Percentiles rank a stretch among this genome's conserved stretches.
Evolutionary conservation across 2,888 invertebrate genomes (phyloP).

Genomic region (Drosophila mayaguana): DNA sequence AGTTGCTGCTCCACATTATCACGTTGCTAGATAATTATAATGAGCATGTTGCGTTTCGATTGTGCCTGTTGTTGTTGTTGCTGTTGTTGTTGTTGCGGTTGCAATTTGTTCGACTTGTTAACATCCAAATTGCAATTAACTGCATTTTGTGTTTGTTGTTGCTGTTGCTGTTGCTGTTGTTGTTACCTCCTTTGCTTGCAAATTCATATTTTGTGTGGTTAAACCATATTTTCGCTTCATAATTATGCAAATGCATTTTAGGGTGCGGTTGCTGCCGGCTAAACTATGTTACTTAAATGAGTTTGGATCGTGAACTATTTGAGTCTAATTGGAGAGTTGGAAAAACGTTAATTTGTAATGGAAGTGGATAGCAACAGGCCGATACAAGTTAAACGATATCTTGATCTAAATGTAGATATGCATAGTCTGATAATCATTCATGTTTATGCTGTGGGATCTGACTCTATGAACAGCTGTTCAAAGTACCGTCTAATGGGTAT

Average conservation of each 20-base stretch:
- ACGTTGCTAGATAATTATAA: slow-evolving; percentile 51
- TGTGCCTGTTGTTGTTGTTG: not conserved
- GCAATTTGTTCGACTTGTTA: slow-evolving; percentile 75
- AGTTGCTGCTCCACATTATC: slow-evolving; percentile 35
- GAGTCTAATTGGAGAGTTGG: slow-evolving; percentile 2
- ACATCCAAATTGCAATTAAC: slow-evolving; percentile 82
- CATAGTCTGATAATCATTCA: not conserved
- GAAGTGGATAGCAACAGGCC: not conserved
- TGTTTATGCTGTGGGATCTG: not conserved
- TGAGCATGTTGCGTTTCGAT: slow-evolving; percentile 29
- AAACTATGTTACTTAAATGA: not conserved
- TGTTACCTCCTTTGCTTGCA: slow-evolving; percentile 2
- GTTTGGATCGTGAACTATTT: slow-evolving; percentile 6
- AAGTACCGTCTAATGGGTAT: no score
- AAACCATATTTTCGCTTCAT: slow-evolving; percentile 10
- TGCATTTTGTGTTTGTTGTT: slow-evolving; percentile 43
- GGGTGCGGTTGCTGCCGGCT: slow-evolving; percentile 10
- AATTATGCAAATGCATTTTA: slow-evolving; percentile 10
- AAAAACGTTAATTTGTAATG: slow-evolving; percentile 4
- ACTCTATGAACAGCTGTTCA: no score
- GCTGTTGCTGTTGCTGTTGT: not conserved
- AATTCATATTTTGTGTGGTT: slow-evolving; percentile 4
- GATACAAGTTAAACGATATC: not conserved
- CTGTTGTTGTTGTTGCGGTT: slow-evolving; percentile 20
- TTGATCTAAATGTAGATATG: not conserved